Evolutionary conservation across 2,888 invertebrate genomes (phyloP).

Genomic region (Harpalus rubripes): DNA sequence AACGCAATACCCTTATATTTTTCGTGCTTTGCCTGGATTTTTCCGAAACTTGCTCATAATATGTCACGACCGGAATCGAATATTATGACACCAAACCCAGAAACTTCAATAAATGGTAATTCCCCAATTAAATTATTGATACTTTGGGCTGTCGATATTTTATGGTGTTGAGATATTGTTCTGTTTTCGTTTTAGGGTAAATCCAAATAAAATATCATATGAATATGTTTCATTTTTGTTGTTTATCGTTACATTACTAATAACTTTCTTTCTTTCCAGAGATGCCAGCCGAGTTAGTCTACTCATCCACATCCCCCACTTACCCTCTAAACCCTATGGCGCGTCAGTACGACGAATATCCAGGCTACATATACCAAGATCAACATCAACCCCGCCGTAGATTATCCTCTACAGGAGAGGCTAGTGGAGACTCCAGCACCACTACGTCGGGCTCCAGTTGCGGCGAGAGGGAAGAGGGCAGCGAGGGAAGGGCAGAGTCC

Average conservation of each 20-base stretch:
- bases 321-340: slow-evolving; percentile 61
- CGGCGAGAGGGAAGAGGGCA: slow-evolving; percentile 79
- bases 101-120: no score
- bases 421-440: slow-evolving; percentile 78
- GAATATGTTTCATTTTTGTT: not conserved
- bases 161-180: no score
- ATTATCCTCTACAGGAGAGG: slow-evolving; percentile 82
- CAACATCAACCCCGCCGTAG: slow-evolving; percentile 75
- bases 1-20: no score
- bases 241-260: not conserved
- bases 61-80: no score
- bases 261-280: slow-evolving; percentile 23
- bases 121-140: no score
- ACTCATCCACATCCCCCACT: slow-evolving; percentile 41
- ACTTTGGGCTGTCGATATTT: no score
- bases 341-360: slow-evolving; percentile 51
- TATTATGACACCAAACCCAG: no score
- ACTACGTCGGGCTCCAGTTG: slow-evolving; percentile 78
- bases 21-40: no score
- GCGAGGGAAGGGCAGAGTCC: slow-evolving; percentile 79
- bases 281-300: slow-evolving; percentile 61
- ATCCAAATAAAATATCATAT: no score
- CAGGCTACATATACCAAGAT: slow-evolving; percentile 61
- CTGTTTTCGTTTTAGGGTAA: no score
- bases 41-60: no score